These are phyloP conservation scores for Neostethus bicornis DNA, from an alignment of 2,797 vertebrate genomes.

Conservation along the genomic window DNA sequence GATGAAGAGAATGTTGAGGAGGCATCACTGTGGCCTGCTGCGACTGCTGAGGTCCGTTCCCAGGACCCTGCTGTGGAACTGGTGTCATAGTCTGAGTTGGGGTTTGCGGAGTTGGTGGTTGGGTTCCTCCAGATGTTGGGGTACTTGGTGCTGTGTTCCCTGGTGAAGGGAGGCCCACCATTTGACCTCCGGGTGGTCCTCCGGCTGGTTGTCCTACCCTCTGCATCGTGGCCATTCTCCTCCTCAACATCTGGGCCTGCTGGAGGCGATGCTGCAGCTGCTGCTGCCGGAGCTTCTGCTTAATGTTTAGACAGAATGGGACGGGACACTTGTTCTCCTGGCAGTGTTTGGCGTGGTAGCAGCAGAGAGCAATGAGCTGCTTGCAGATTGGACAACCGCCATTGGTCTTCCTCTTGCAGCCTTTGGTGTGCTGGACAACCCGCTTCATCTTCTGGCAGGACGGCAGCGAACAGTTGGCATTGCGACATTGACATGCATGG, in stretches of 20 bases:
- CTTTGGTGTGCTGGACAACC: constrained; percentile 97
- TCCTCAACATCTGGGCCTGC: constrained; percentile 95
- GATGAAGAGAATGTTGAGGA: constrained; percentile 81
- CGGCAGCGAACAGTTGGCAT: constrained; percentile 96
- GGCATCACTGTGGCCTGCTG: constrained; percentile 78
- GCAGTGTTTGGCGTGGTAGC: constrained; percentile 98
- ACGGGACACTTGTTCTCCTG: constrained; percentile 99
- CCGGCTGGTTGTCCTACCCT: constrained; percentile 81
- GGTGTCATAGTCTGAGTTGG: constrained; percentile 79
- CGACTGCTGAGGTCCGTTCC: constrained; percentile 75
- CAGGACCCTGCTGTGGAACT: constrained; percentile 65
- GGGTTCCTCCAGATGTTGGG: constrained; percentile 89
- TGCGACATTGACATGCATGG: constrained; percentile 97
- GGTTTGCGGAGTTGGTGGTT: constrained; percentile 91
- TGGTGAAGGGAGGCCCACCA: constrained; percentile 83
- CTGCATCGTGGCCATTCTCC: constrained; percentile 99
- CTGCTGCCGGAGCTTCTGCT: constrained; percentile 97
- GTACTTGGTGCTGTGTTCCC: constrained; percentile 81
- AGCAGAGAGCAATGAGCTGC: constrained; percentile 97
- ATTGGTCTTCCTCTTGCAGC: constrained; percentile 97
- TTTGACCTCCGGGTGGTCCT: constrained; percentile 81
- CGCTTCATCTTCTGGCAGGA: constrained; percentile 99
- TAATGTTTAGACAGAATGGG: constrained; percentile 99
- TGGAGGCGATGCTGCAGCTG: constrained; percentile 96
- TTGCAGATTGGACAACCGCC: constrained; percentile 98